Evolutionary conservation across 2,888 invertebrate genomes (phyloP).

Genomic region (Pediacus dermestoides): DNA sequence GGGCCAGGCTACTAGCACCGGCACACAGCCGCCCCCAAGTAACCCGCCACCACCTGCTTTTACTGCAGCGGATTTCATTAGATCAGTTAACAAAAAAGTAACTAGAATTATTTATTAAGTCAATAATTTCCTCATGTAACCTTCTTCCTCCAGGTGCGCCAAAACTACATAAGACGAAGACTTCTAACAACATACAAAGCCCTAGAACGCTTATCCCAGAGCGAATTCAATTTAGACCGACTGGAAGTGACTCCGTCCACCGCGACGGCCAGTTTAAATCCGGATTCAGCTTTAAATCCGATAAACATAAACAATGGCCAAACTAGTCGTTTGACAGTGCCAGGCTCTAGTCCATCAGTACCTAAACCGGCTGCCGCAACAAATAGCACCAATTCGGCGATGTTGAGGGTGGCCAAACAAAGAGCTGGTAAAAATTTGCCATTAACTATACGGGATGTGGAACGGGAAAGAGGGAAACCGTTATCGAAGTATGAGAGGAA

Average conservation of each 20-base stretch:
- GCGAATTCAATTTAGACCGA: constrained; percentile 78
- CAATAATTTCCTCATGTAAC: not conserved
- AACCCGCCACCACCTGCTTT: constrained; percentile 55
- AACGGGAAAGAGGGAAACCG: constrained; percentile 77
- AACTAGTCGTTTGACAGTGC: constrained; percentile 31
- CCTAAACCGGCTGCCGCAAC: constrained; percentile 25
- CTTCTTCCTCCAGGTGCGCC: constrained; percentile 60
- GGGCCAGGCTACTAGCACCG: constrained; percentile 47
- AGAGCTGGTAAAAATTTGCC: constrained; percentile 55
- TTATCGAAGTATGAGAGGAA: constrained; percentile 88
- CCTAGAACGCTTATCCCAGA: constrained; percentile 74
- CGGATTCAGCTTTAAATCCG: constrained; percentile 3
- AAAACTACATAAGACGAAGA: constrained; percentile 75
- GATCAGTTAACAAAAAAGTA: constrained; percentile 78
- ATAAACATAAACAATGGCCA: constrained; percentile 39
- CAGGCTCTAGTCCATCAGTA: constrained; percentile 48
- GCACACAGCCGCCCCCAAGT: constrained; percentile 31
- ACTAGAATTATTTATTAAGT: not conserved
- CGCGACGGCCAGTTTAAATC: constrained; percentile 44
- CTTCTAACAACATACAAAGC: constrained; percentile 78
- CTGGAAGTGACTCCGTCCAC: constrained; percentile 61
- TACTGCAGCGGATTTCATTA: constrained; percentile 64
- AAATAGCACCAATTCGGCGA: constrained; percentile 26
- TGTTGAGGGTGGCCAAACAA: constrained; percentile 48
- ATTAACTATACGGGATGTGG: constrained; percentile 74